These are phyloP conservation scores for Raja brachyura DNA, from an alignment of 2,113 vertebrate genomes.

Conservation along the genomic window DNA sequence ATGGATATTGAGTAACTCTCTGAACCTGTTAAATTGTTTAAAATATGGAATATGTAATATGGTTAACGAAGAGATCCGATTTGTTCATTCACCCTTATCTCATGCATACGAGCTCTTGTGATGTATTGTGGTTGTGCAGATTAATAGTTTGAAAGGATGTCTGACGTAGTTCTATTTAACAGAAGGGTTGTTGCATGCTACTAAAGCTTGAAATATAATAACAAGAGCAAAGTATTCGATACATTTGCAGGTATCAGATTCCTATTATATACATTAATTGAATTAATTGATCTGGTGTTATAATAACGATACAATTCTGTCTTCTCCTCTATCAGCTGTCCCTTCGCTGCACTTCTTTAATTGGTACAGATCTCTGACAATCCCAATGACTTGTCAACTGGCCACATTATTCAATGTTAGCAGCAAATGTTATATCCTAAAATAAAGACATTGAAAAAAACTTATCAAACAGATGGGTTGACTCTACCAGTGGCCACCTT, in stretches of 20 bases:
- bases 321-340: not conserved
- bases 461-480: not conserved
- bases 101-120: not conserved
- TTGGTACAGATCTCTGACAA: not conserved
- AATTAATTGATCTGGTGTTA: not conserved
- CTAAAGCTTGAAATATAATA: not conserved
- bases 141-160: not conserved
- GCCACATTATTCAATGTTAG: not conserved
- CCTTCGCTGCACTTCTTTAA: not conserved
- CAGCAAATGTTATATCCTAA: not conserved
- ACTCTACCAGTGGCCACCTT: not conserved
- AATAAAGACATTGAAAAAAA: not conserved
- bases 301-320: not conserved
- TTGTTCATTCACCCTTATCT: not conserved
- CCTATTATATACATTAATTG: not conserved
- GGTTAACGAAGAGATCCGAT: not conserved
- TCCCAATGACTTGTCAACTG: not conserved
- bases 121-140: not conserved
- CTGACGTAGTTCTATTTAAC: not conserved
- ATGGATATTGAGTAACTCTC: too few species aligned
- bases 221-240: not conserved
- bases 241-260: not conserved
- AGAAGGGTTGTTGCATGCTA: not conserved
- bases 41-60: not conserved
- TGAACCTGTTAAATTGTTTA: too few species aligned